Conservation (phyloP, 2,797 vertebrate genomes). For the Monodelphis domestica region DNA sequence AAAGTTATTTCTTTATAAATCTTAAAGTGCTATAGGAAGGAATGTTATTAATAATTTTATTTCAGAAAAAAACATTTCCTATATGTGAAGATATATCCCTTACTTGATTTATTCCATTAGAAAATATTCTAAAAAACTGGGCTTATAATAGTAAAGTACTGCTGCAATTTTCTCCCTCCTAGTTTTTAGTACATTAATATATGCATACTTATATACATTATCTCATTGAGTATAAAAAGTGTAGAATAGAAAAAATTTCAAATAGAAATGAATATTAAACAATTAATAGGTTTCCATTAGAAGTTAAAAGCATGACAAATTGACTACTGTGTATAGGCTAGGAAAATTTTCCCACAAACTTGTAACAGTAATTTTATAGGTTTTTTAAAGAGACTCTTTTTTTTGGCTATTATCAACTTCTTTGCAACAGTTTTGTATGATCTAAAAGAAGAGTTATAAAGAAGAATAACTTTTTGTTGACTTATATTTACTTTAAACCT, state of each 20-base stretch:
- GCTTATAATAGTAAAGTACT: neutral
- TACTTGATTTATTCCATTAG: neutral
- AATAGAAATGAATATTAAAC: neutral
- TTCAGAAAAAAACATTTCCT: neutral
- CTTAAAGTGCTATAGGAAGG: neutral
- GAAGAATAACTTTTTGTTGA: conserved; percentile 78
- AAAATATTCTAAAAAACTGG: neutral
- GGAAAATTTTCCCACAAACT: conserved; percentile 49
- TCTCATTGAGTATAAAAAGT: neutral
- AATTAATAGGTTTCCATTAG: rapidly evolving
- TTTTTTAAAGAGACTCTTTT: conserved; percentile 49
- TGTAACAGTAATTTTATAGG: conserved; percentile 46
- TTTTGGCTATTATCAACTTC: conserved; percentile 63
- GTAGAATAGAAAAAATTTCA: neutral
- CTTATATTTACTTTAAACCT: conserved; percentile 82
- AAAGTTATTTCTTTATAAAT: neutral
- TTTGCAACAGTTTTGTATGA: conserved; percentile 61
- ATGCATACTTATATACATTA: neutral
- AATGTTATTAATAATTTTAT: neutral
- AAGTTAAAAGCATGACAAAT: neutral
- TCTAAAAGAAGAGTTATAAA: conserved; percentile 68
- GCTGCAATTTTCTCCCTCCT: neutral
- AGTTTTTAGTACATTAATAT: neutral
- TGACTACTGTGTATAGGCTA: neutral
- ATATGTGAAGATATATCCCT: neutral